Base-by-base conservation (phyloP, 2,113 vertebrate genomes). In the Corvus hawaiiensis region DNA sequence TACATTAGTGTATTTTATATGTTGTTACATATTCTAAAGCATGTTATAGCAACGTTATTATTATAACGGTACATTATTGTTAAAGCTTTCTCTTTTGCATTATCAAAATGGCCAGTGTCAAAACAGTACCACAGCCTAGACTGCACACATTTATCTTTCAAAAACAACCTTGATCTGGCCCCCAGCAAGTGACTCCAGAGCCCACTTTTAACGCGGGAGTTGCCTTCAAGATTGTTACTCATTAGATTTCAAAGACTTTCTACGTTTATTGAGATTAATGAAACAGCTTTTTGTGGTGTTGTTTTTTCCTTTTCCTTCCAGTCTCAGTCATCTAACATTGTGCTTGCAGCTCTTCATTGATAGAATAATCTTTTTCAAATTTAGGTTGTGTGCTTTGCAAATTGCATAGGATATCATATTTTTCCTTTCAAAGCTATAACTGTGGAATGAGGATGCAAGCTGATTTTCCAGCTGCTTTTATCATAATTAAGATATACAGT, bases 391-490 rank as follows among this genome's bases (percentile, higher is more conserved):
- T 11, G 11, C 17, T 82, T 89, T 81, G 20, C 28, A 94, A 91
- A 87, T 95, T 59, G 66, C 77, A 68, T 30, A 48, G 77, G 39
- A 72, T 44, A 78, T 72, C 3, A 3, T 66, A 55, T 75, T 78
- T 96, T 88, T 74, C 32, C 55, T 84, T 91, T 94, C 84, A 59
- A 75, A 82, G 15, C 27, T 73, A 48, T 91, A 78, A 81, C 23
- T 63, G 20, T 66, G 33, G 66, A 79, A 84, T 56, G 33, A 54
- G 66, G 35, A 82, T 83, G 30, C 30, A 89, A 95, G 82, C 74
- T 87, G 81, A 44, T 91, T 94, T 87, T 84, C 43, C 78, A 87
- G 66, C 58, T 85, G 78, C n/a, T 83, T 91, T 83, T 87, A 54
- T 90, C 37, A 68, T 67, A 67, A 62, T 94, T 91, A 92, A 58